A percentile compares a stretch with the other conserved stretches of the same genome.
These are phyloP conservation scores for Miniopterus natalensis DNA, from an alignment of 2,113 vertebrate genomes.

Conservation along the genomic window DNA sequence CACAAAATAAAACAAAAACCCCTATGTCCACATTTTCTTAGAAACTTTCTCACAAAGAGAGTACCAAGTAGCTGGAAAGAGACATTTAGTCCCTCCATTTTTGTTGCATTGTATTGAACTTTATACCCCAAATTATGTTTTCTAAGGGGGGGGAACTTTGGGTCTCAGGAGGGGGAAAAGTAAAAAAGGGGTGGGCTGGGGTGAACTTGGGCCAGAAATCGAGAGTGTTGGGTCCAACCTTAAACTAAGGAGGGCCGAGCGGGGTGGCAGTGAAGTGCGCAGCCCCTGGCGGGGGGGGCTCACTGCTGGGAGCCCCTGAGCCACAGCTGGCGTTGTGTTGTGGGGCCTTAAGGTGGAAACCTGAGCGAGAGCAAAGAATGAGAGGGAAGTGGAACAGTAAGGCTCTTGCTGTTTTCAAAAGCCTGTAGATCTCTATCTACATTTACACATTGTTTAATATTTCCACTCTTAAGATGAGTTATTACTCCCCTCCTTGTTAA, in stretches of 20 bases:
- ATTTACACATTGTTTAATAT: neutral
- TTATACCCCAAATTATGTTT: neutral
- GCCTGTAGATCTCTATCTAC: neutral
- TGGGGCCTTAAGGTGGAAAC: neutral
- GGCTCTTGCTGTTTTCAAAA: neutral
- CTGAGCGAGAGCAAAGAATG: neutral
- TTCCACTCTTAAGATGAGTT: neutral
- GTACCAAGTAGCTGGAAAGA: neutral
- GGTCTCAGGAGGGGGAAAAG: rapidly evolving
- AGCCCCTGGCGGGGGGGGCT: neutral
- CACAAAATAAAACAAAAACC: neutral
- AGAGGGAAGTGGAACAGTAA: neutral
- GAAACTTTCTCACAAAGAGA: neutral
- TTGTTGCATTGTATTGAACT: neutral
- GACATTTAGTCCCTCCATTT: neutral
- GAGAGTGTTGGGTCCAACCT: neutral
- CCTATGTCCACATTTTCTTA: neutral
- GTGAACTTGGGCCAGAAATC: neutral
- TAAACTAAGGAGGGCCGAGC: neutral
- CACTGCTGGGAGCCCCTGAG: neutral
- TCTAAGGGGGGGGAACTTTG: neutral
- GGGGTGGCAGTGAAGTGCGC: neutral
- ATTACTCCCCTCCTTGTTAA: neutral
- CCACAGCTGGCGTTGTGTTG: neutral
- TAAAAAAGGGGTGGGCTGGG: no score